These are phyloP conservation scores for Acyrthosiphon pisum DNA, from an alignment of 1,140 invertebrate species.

Conservation along the genomic window DNA sequence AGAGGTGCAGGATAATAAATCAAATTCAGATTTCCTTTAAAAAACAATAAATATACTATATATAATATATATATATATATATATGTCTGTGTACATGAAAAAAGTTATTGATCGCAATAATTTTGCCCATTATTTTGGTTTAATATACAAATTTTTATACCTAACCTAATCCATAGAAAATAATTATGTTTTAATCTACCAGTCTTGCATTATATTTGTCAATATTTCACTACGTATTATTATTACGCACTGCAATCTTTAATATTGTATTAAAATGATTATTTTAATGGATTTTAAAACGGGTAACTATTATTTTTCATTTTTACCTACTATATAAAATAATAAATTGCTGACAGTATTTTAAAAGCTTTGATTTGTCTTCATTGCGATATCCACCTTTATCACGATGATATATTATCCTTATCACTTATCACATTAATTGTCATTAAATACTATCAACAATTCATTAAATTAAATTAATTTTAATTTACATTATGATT, in stretches of 20 bases:
- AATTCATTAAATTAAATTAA: neutral
- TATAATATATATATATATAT: too few relatives aligned
- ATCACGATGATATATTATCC: too few relatives aligned
- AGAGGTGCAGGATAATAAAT: neutral
- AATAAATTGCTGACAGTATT: neutral
- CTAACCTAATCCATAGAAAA: neutral
- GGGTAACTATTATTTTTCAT: neutral
- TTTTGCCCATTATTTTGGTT: neutral
- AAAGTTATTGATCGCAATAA: neutral
- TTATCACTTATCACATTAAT: too few relatives aligned
- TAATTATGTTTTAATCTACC: neutral
- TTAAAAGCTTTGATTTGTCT: neutral
- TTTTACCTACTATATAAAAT: too few relatives aligned
- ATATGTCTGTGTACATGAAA: neutral
- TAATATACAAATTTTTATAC: neutral
- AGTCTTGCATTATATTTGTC: neutral
- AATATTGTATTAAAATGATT: neutral
- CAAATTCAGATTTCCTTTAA: neutral
- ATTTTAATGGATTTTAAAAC: neutral
- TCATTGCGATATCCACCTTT: neutral
- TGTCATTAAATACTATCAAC: neutral
- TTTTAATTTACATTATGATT: neutral
- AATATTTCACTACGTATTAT: neutral
- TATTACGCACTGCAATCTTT: too few relatives aligned
- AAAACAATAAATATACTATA: neutral